A percentile compares a stretch with the other conserved stretches of the same genome.
These are phyloP conservation scores for Callaeas wilsoni DNA, from an alignment of 2,113 vertebrate genomes.

Conservation along the genomic window DNA sequence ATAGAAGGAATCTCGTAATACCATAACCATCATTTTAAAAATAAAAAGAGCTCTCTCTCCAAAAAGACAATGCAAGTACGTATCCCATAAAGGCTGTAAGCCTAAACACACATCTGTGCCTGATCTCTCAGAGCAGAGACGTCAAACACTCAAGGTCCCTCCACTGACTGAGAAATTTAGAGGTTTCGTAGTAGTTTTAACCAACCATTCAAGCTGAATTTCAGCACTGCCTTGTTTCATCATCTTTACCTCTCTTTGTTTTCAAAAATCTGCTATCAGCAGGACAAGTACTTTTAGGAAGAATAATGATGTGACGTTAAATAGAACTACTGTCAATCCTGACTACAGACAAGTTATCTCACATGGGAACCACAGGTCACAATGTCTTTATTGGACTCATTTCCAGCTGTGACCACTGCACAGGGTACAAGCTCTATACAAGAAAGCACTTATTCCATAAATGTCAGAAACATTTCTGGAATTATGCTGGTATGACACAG, in stretches of 20 bases:
- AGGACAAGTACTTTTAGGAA: neutral
- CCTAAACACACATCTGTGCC: neutral
- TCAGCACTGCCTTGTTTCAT: neutral
- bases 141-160: neutral
- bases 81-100: too few relatives aligned
- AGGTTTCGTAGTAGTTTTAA: neutral
- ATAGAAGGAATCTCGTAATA: neutral
- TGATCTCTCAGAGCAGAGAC: neutral
- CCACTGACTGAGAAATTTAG: neutral
- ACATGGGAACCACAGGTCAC: accelerated
- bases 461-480: neutral
- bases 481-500: neutral
- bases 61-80: accelerated
- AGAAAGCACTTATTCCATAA: neutral
- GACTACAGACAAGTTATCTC: neutral
- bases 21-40: neutral
- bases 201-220: neutral
- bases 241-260: neutral
- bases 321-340: neutral
- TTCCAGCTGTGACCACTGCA: neutral
- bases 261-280: neutral
- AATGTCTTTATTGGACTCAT: neutral
- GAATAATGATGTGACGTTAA: neutral
- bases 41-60: neutral
- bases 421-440: accelerated